phyloP scores from a whole-genome alignment of 1,140 invertebrate species.

The Rhopalosiphum padi region DNA sequence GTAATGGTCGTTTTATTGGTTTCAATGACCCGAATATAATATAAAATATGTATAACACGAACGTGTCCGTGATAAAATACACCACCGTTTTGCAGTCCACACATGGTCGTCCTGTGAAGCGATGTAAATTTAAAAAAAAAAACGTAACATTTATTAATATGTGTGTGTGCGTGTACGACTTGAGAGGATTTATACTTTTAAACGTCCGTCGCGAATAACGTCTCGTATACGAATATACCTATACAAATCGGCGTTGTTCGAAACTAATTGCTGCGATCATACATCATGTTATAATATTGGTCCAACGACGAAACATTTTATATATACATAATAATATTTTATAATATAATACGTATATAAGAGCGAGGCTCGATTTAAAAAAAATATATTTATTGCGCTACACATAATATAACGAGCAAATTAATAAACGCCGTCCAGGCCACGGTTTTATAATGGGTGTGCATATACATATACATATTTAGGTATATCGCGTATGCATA shows the following conservation, averaged over 20 bases:
- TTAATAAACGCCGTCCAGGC: slow-evolving; percentile 6
- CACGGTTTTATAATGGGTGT: not conserved
- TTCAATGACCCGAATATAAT: not conserved
- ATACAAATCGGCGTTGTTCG: not conserved
- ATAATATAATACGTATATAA: not conserved
- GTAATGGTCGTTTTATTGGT: not conserved
- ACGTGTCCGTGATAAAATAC: not conserved
- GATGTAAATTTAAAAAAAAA: not conserved
- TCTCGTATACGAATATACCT: not conserved
- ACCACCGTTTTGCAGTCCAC: not conserved
- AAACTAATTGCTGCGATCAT: not conserved
- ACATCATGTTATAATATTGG: not conserved
- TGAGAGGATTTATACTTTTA: not conserved
- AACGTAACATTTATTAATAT: not conserved
- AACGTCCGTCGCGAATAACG: not conserved
- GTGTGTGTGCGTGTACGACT: not conserved
- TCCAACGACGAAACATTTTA: not conserved
- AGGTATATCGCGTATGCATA: not conserved
- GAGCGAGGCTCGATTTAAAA: not conserved
- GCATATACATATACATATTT: not conserved
- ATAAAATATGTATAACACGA: not conserved
- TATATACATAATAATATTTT: not conserved
- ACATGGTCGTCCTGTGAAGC: no score
- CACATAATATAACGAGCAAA: not conserved
- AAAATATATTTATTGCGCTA: slow-evolving; percentile 23